Evolutionary conservation across 2,888 invertebrate species (phyloP), one percentile per base, ranked within the genome.

Genomic region (Clostera curtula): DNA sequence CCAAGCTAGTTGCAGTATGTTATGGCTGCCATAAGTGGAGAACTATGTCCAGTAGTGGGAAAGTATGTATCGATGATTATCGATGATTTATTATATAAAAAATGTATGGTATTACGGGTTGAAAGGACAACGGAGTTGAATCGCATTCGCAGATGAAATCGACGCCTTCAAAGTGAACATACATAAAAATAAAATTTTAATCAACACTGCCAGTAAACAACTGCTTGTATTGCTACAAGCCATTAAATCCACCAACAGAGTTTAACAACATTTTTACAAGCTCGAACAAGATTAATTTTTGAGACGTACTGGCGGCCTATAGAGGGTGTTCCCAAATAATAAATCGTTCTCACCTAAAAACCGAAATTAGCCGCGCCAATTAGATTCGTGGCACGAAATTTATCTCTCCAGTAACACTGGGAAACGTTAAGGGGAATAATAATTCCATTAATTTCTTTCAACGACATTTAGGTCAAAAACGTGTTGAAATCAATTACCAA

Each of bases 281-380:
- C 2, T 25, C 14, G 5, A 8, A 11, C 12, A 20, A 12, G 23
- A 23, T 23, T 5, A 15, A 9, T 23, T 6, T 19, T 19, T 7
- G 15, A 23, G 19, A 3, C 20, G 18, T 13, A 12, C 25, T n/a
- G 19, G 15, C 31, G 29, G 33, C 33, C 45, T 34, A 36, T 40
- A 39, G 43, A n/a, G n/a, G n/a, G 46, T 55, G 47, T 58, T 51
- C 51, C 52, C 48, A 32, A 16, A 41, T 43, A 49, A 62, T 65
- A 65, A 64, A 66, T 64, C 64, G 58, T 36, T 54, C 49, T 42
- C 53, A 49, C 56, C 56, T 58, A 60, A 62, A 61, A 63, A 61
- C 56, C 56, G 53, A 63, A 64, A 63, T 66, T 66, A 66, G 54
- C 40, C 39, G 14, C 40, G 42, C 33, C 57, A 61, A 66, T 65